Percentiles rank a stretch among this genome's conserved stretches.
Evolutionary conservation across 2,113 vertebrate genomes (phyloP).

Genomic region (Macrotis lagotis): DNA sequence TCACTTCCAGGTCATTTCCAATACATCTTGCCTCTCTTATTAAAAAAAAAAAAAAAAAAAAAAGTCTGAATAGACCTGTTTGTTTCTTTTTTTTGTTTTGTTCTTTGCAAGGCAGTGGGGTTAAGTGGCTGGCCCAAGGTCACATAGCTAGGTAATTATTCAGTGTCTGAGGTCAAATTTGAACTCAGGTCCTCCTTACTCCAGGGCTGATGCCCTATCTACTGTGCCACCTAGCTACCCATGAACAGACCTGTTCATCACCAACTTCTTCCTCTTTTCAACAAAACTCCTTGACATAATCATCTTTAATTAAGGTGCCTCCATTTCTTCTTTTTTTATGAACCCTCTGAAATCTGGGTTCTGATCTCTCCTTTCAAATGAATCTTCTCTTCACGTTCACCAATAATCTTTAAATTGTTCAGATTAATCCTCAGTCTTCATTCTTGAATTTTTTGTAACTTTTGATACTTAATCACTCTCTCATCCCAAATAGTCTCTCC

Average conservation of each 20-base stretch:
- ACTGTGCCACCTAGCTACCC: too few species aligned
- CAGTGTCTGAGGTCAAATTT: too few species aligned
- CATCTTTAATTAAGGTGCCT: background rate
- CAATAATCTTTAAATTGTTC: too few species aligned
- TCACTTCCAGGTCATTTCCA: background rate
- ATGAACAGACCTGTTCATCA: background rate
- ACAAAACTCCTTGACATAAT: background rate
- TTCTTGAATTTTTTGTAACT: background rate
- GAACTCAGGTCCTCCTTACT: too few species aligned
- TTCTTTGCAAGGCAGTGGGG: too few species aligned
- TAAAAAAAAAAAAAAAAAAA: background rate
- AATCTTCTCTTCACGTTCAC: too few species aligned
- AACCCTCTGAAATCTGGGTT: background rate
- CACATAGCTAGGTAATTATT: too few species aligned
- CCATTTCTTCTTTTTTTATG: background rate
- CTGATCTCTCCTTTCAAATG: background rate
- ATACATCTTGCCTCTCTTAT: background rate
- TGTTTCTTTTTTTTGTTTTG: too few species aligned
- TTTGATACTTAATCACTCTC: background rate
- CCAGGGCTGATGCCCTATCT: too few species aligned
- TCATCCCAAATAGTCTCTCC: background rate
- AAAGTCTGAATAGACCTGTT: background rate
- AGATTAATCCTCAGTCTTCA: too few species aligned
- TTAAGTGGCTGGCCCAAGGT: too few species aligned
- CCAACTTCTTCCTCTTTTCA: background rate